phyloP scores from a whole-genome alignment of 2,797 vertebrate genomes.

The Helostoma temminkii region DNA sequence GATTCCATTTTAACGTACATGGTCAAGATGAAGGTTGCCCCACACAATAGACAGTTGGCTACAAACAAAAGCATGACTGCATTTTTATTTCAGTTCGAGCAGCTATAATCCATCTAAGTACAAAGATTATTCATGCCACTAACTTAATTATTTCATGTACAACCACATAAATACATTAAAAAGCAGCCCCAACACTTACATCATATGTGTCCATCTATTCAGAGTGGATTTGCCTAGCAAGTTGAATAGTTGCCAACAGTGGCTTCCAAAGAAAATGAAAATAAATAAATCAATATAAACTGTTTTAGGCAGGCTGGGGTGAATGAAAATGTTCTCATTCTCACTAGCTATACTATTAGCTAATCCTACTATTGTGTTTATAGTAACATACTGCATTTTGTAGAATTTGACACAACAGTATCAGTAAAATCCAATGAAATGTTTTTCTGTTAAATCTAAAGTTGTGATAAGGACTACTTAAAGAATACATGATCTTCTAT shows the following conservation, averaged over 20 bases:
- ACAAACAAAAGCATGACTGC: constrained; percentile 24
- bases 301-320: background rate
- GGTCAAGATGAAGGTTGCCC: constrained; percentile 16
- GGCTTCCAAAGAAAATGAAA: constrained; percentile 7
- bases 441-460: background rate
- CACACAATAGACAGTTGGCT: constrained; percentile 22
- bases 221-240: constrained; percentile 14
- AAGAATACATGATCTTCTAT: constrained; percentile 11
- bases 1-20: background rate
- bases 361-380: background rate
- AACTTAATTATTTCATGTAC: constrained; percentile 52
- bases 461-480: constrained; percentile 4
- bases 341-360: background rate
- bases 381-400: background rate
- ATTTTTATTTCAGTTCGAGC: constrained; percentile 36
- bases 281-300: constrained; percentile 20
- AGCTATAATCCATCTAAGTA: constrained; percentile 48
- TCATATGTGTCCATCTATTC: constrained; percentile 10
- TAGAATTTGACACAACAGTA: no score
- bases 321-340: background rate
- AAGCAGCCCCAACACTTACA: constrained; percentile 14
- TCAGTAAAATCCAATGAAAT: background rate
- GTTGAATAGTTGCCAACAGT: constrained; percentile 21
- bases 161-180: constrained; percentile 43
- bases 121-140: constrained; percentile 48